phyloP scores from a whole-genome alignment of 2,113 vertebrate species.

The Sebastes schlegelii region DNA sequence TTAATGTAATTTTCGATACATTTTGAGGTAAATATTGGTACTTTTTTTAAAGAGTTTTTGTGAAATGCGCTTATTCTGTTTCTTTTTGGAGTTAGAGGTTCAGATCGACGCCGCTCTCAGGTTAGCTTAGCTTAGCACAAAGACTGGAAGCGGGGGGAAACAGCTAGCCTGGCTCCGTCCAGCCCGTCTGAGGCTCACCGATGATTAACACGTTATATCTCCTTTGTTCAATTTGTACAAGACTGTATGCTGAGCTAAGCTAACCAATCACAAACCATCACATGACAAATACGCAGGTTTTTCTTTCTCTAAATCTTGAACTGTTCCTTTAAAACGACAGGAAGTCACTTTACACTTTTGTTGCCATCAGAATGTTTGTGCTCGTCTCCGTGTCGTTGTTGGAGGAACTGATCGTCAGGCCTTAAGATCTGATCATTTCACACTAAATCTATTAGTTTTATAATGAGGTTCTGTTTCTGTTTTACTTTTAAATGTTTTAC shows the following conservation, averaged over 20 bases:
- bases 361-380: constrained; percentile 8
- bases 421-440: constrained; percentile 4
- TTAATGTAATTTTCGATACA: too few species aligned
- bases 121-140: too few species aligned
- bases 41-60: too few species aligned
- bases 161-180: neutral
- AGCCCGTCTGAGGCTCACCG: too few species aligned
- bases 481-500: neutral
- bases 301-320: neutral
- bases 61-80: too few species aligned
- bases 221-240: too few species aligned
- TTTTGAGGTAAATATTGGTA: too few species aligned
- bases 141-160: too few species aligned
- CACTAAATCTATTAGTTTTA: neutral
- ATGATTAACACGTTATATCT: too few species aligned
- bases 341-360: constrained; percentile 1
- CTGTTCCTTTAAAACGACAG: neutral
- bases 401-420: constrained; percentile 13
- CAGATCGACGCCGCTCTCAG: too few species aligned
- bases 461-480: neutral
- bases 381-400: neutral
- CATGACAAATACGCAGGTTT: neutral
- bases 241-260: neutral
- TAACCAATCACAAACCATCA: neutral
- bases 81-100: too few species aligned